Evolutionary conservation across 2,113 vertebrate species (phyloP).

Genomic region (Thunnus maccoyii): DNA sequence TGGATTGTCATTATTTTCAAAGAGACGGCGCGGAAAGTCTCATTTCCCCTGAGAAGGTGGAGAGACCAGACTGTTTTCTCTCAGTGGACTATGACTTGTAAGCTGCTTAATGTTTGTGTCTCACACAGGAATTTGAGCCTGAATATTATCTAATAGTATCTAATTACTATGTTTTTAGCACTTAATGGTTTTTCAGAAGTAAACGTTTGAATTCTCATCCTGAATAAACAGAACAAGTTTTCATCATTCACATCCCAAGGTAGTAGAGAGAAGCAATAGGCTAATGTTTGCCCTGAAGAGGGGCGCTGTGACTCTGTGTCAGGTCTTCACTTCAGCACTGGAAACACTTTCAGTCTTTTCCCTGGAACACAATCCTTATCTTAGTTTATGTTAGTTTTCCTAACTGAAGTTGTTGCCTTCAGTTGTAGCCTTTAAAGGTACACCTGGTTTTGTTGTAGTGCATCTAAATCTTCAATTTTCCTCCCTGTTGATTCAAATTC

Average conservation of each 20-base stretch:
- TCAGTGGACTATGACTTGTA: conserved; percentile 20
- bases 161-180: background rate
- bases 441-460: too few species aligned
- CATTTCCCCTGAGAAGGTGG: background rate
- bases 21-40: background rate
- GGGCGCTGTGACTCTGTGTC: background rate
- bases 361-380: too few species aligned
- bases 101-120: conserved; percentile 17
- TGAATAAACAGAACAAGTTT: conserved; percentile 1
- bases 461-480: too few species aligned
- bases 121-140: conserved; percentile 1
- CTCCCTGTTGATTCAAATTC: too few species aligned
- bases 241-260: background rate
- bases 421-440: too few species aligned
- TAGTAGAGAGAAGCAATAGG: background rate
- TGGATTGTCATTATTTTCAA: conserved; percentile 37
- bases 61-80: conserved; percentile 5
- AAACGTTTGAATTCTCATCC: background rate
- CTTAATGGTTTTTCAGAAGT: background rate
- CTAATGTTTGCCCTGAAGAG: background rate
- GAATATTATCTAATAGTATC: background rate
- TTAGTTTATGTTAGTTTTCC: too few species aligned
- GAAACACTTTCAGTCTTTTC: too few species aligned
- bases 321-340: too few species aligned
- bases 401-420: too few species aligned